A percentile compares a stretch with the other conserved stretches of the same genome.
Evolutionary conservation across 1,140 invertebrate genomes (phyloP).

Genomic region (Tenebrio molitor): DNA sequence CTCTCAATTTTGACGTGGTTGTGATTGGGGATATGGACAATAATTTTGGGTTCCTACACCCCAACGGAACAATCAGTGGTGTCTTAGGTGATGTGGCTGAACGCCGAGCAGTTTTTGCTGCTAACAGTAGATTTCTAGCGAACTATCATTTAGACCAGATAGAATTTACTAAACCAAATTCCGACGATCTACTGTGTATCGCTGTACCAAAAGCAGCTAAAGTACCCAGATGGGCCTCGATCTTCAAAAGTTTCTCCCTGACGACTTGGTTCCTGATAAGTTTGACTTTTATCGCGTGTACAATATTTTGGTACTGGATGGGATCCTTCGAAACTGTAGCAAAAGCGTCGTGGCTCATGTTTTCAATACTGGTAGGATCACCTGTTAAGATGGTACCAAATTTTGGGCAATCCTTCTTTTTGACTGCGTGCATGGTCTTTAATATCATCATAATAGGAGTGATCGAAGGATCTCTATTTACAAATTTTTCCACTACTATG

Average conservation of each 20-base stretch:
- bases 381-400: background rate
- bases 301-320: background rate
- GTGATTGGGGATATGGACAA: conserved; percentile 55
- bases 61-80: conserved; percentile 63
- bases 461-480: background rate
- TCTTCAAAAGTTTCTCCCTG: conserved; percentile 62
- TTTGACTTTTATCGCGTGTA: background rate
- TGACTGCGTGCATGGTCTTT: background rate
- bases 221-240: conserved; percentile 65
- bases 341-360: background rate
- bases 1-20: conserved; percentile 63
- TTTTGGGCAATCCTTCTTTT: background rate
- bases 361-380: background rate
- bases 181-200: conserved; percentile 65
- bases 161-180: conserved; percentile 62
- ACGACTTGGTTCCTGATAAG: background rate
- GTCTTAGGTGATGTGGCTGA: conserved; percentile 63
- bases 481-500: background rate
- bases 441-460: background rate
- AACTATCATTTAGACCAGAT: conserved; percentile 59
- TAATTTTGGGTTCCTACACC: conserved; percentile 56
- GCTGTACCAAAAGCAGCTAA: conserved; percentile 63
- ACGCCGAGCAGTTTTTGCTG: conserved; percentile 60
- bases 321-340: background rate
- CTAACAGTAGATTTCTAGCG: conserved; percentile 65